phyloP scores from a whole-genome alignment of 2,797 vertebrate species.

The Myotis daubentonii region DNA sequence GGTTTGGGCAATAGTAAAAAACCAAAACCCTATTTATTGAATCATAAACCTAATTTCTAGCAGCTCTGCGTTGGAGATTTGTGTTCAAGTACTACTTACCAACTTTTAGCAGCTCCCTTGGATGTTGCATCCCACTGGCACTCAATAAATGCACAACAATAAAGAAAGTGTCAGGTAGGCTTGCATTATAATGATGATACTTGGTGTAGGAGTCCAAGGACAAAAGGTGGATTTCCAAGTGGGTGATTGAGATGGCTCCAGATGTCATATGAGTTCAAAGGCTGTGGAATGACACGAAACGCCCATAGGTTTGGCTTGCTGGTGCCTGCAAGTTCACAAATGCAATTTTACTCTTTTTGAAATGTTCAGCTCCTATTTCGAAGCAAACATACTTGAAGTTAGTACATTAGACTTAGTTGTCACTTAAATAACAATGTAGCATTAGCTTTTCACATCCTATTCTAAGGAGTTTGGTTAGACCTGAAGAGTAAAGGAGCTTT shows the following conservation, averaged over 20 bases:
- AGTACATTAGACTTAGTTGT: not conserved
- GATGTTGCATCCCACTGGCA: slow-evolving; percentile 35
- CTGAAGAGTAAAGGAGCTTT: not conserved
- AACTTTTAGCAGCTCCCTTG: slow-evolving; percentile 63
- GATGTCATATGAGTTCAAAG: not conserved
- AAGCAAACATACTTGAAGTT: not conserved
- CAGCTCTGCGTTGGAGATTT: slow-evolving; percentile 64
- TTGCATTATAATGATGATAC: not conserved
- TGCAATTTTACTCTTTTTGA: not conserved
- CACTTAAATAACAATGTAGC: not conserved
- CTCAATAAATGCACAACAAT: slow-evolving; percentile 44
- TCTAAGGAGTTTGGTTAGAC: not conserved
- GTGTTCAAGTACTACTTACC: slow-evolving; percentile 56
- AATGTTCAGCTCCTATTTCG: not conserved
- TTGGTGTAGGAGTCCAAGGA: not conserved
- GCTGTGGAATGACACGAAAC: not conserved
- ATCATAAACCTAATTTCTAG: slow-evolving; percentile 77
- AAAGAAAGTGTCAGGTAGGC: slow-evolving; percentile 24
- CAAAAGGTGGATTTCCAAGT: not conserved
- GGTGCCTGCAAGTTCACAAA: not conserved
- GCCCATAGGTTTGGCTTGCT: not conserved
- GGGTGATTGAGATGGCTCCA: not conserved
- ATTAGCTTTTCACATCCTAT: not conserved
- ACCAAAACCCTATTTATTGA: slow-evolving; percentile 69
- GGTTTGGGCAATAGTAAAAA: slow-evolving; percentile 75